Evolutionary conservation across 2,113 vertebrate species (phyloP), one percentile per base, ranked within the genome.

Genomic region (Corythornis cristatus): DNA sequence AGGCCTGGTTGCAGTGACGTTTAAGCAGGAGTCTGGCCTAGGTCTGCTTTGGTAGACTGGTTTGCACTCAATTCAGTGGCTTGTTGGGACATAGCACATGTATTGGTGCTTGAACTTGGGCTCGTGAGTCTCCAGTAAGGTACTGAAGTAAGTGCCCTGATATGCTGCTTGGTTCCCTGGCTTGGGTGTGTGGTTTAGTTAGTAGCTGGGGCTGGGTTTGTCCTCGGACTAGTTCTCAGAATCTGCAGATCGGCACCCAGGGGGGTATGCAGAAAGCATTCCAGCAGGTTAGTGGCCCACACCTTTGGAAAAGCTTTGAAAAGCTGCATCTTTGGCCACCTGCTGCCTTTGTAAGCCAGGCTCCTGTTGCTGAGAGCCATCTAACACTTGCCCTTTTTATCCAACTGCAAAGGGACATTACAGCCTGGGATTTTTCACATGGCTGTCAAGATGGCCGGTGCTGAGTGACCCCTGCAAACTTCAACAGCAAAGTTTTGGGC

Each of bases 251-350:
- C 84, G 83, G 70, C 90, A 84, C 57, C 45, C 80, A 51, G 68
- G 26, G 92, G 80, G 45, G 88, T 94, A 90, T 90, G 42, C 42
- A 67, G 70, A 92, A 93, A 83, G 76, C 73, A 28, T 93, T 96
- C 57, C 53, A 75, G 48, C 88, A 96, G 95, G 92, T 95, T 93
- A 88, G 83, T 83, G 83, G 45, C 93, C 84, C 54, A 77, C 6
- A 20, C 81, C 56, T 90, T 72, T 85, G 85, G 85, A 48, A 89
- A 62, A 93, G 71, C 87, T 95, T 93, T 95, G 82, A 88, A 91
- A 93, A 94, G 75, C 87, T 91, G 71, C 75, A 31, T 92, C 78
- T 96, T 94, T 3, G 3, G 58, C 89, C 84, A 89, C 95, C 78
- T 93, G 86, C 91, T 96, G 86, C 89, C 76, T 90, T 77, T 85